A percentile compares a stretch with the other conserved stretches of the same genome.
phyloP scores from a whole-genome alignment of 2,888 invertebrate genomes.

The Stegana nigrithorax region DNA sequence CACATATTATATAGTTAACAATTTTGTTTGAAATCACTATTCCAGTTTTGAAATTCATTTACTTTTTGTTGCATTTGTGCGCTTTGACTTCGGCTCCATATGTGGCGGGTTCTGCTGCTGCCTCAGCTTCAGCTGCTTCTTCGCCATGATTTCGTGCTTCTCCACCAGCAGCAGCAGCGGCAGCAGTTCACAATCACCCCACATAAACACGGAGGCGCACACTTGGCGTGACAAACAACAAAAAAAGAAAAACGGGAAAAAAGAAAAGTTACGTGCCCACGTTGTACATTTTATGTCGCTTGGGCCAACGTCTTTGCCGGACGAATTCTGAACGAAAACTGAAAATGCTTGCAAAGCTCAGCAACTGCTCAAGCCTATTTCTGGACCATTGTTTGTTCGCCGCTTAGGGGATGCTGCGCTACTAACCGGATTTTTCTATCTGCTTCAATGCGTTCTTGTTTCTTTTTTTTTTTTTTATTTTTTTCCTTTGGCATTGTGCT shows the following conservation, averaged over 20 bases:
- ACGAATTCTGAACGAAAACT: slow-evolving; percentile 51
- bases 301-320: slow-evolving; percentile 49
- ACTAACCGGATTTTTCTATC: slow-evolving; percentile 37
- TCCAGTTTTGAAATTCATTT: slow-evolving; percentile 12
- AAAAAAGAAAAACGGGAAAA: too few species aligned
- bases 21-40: background rate
- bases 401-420: slow-evolving; percentile 47
- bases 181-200: too few species aligned
- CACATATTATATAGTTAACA: slow-evolving; percentile 2
- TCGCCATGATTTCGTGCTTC: too few species aligned
- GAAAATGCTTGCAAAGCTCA: slow-evolving; percentile 38
- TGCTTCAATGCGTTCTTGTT: slow-evolving; percentile 23
- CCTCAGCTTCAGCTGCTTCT: background rate
- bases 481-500: too few species aligned
- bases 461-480: too few species aligned
- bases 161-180: too few species aligned
- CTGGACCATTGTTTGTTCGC: background rate
- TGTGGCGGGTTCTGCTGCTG: background rate
- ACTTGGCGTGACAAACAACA: too few species aligned
- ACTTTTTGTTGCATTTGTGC: slow-evolving; percentile 1
- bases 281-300: slow-evolving; percentile 19
- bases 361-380: slow-evolving; percentile 36
- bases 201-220: too few species aligned
- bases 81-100: background rate
- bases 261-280: too few species aligned